Evolutionary conservation across 2,113 vertebrate genomes (phyloP), one percentile per base, ranked within the genome.

Genomic region (Colistium nudipinnis): DNA sequence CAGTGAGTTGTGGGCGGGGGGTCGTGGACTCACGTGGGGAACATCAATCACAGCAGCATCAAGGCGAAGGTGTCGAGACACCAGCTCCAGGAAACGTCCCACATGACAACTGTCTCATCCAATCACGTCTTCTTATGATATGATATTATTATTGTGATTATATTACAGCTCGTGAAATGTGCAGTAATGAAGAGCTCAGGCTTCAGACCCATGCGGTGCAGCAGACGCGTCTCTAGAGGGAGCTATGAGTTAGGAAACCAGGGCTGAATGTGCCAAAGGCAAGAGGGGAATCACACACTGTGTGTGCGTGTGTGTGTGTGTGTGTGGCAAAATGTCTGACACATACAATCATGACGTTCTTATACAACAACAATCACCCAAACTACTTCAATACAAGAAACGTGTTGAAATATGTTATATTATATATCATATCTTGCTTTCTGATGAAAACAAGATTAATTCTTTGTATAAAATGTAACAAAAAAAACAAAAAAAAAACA

Each of bases 141-240:
- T n/a, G n/a, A n/a, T n/a, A n/a, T n/a, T n/a, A n/a, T n/a, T n/a
- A n/a, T n/a, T 14, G 22, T 7, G 6, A 43, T 38, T 57, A 62
- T 36, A 20, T 76, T 20, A 74, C 39, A 55, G 48, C 69, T 52
- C 74, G 62, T 67, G 64, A 66, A 62, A 71, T 47, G 19, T 0
- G 3, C 28, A 19, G 28, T 57, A 33, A 70, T 31, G n/a, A n/a
- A n/a, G n/a, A n/a, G n/a, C n/a, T n/a, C n/a, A 72, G 65, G 39
- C 38, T 39, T 13, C 45, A 62, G 31, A 24, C 44, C 8, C 13
- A 4, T 80, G 84, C 66, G 81, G 65, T 84, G 57, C 20, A 22
- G 36, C 41, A 43, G 48, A 35, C n/a, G 16, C 1, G 6, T 25
- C 89, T 70, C 76, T 67, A 90, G 89, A 68, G 89, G 85, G 89